Evolutionary conservation across 1,140 invertebrate species (phyloP).

Genomic region (Nephila pilipes): DNA sequence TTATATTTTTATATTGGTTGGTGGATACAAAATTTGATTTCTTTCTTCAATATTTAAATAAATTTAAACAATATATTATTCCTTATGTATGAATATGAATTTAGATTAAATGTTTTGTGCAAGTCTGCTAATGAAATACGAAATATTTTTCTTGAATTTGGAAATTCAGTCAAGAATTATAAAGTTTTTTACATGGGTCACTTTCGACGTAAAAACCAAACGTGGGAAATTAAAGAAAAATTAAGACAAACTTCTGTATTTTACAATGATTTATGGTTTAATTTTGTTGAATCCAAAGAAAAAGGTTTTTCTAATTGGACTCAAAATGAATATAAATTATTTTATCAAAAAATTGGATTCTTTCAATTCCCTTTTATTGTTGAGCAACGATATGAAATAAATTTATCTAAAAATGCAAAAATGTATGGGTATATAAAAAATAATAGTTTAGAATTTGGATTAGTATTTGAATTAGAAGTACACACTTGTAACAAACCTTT

Average conservation of each 20-base stretch:
- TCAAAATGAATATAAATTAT: neutral
- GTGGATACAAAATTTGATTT: slow-evolving; percentile 13
- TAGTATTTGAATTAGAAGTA: slow-evolving; percentile 47
- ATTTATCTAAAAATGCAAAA: slow-evolving; percentile 50
- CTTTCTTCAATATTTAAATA: neutral
- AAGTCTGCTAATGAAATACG: neutral
- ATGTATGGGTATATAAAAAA: slow-evolving; percentile 33
- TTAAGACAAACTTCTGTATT: neutral
- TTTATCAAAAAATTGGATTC: slow-evolving; percentile 19
- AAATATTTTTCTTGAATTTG: neutral
- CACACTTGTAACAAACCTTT: neutral
- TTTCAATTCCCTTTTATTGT: slow-evolving; percentile 25
- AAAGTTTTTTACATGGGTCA: neutral
- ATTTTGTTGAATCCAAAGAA: slow-evolving; percentile 63
- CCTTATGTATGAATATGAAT: slow-evolving; percentile 49
- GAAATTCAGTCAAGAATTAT: neutral
- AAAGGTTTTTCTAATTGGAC: neutral
- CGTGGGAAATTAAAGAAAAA: slow-evolving; percentile 39
- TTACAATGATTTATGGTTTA: slow-evolving; percentile 21
- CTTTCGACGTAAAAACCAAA: neutral
- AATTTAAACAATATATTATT: neutral
- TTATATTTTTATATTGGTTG: slow-evolving; percentile 16
- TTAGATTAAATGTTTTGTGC: neutral
- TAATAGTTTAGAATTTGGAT: neutral
- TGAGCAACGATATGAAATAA: slow-evolving; percentile 28